Percentiles rank a stretch among this genome's conserved stretches.
These are phyloP conservation scores for Drosophila kikkawai DNA, from an alignment of 1,140 invertebrate genomes.

Conservation along the genomic window DNA sequence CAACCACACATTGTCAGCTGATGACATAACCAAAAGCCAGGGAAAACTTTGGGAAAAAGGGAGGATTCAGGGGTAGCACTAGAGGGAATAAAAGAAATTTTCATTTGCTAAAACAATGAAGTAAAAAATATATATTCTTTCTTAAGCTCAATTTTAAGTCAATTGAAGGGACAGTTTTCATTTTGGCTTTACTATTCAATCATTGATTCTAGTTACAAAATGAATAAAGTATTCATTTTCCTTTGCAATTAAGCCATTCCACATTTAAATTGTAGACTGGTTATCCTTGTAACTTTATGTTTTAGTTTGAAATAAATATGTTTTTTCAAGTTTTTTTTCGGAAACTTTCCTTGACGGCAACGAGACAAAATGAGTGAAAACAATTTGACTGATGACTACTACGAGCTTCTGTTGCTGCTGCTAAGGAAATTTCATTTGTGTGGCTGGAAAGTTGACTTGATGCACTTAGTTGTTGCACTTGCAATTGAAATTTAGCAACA, in stretches of 20 bases:
- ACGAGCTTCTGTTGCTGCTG: conserved; percentile 3
- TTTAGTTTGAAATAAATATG: conserved; percentile 1
- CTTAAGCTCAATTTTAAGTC: not conserved
- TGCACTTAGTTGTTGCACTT: conserved; percentile 78
- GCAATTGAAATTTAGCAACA: conserved; percentile 82
- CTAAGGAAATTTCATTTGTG: conserved; percentile 45
- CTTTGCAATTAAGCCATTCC: not conserved
- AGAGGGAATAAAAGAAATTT: not conserved
- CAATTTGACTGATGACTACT: conserved; percentile 36
- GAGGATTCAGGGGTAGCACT: not conserved
- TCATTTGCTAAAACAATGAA: not conserved
- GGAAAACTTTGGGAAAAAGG: not conserved
- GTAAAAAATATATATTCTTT: not conserved
- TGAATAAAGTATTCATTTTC: not conserved
- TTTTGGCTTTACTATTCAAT: not conserved
- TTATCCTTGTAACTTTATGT: not conserved
- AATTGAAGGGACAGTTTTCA: not conserved
- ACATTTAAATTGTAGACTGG: not conserved
- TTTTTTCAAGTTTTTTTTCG: not conserved
- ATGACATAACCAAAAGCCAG: conserved; percentile 38
- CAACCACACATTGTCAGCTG: conserved; percentile 45
- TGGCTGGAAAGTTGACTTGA: conserved; percentile 70
- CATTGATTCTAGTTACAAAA: too few species aligned
- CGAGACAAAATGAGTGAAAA: conserved; percentile 42
- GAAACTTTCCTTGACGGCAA: conserved; percentile 11